These are phyloP conservation scores for Cheilinus undulatus DNA, from an alignment of 2,113 vertebrate species.

Conservation along the genomic window DNA sequence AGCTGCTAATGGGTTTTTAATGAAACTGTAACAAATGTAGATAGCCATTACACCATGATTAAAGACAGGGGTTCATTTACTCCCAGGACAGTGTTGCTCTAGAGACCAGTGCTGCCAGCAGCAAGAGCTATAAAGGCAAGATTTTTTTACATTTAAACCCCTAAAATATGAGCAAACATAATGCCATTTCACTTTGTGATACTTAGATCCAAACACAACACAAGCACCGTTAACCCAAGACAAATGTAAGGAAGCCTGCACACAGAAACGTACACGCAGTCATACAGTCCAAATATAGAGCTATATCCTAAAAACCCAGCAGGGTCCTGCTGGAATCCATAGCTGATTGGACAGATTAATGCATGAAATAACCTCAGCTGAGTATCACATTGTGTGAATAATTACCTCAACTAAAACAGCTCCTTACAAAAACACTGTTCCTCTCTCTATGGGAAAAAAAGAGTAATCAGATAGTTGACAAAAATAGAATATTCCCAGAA, in stretches of 20 bases:
- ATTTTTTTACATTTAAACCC: neutral
- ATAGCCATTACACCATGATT: conserved; percentile 77
- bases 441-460: conserved; percentile 4
- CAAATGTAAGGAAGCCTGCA: neutral
- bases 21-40: conserved; percentile 79
- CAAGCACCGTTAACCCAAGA: neutral
- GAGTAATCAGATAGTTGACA: no score
- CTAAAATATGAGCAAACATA: neutral
- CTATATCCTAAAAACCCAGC: conserved; percentile 22
- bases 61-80: conserved; percentile 69
- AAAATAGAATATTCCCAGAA: no score
- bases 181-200: neutral
- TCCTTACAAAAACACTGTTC: conserved; percentile 69
- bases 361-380: conserved; percentile 68
- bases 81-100: conserved; percentile 30
- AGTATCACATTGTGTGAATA: conserved; percentile 74
- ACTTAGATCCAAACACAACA: neutral
- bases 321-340: conserved; percentile 68
- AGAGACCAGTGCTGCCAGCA: conserved; percentile 21
- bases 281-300: conserved; percentile 36
- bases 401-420: conserved; percentile 78
- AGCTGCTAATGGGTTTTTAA: conserved; percentile 79
- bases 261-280: conserved; percentile 10
- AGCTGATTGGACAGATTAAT: conserved; percentile 72
- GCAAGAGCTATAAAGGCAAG: conserved; percentile 10